Percentiles rank a stretch among this genome's conserved stretches.
Evolutionary conservation across 2,113 vertebrate species (phyloP).

Genomic region (Oreotrochilus melanogaster): DNA sequence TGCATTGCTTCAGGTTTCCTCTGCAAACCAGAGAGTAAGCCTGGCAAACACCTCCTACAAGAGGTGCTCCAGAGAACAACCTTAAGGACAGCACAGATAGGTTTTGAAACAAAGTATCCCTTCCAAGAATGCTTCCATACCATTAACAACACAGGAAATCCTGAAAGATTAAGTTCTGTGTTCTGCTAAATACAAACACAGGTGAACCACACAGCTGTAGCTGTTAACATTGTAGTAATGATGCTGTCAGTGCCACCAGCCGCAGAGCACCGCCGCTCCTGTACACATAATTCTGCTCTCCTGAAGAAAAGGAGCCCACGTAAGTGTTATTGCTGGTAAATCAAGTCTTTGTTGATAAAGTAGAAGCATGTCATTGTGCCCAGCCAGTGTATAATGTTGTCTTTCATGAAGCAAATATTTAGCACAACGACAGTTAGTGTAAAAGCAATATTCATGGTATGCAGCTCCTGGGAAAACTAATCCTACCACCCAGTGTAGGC

Average conservation of each 20-base stretch:
- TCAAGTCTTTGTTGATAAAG: constrained; percentile 57
- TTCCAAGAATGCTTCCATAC: not conserved
- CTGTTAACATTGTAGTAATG: not conserved
- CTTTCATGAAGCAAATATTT: constrained; percentile 35
- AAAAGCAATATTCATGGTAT: constrained; percentile 15
- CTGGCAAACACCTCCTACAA: not conserved
- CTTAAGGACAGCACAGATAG: not conserved
- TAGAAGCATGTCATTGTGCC: constrained; percentile 38
- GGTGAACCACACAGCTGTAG: not conserved
- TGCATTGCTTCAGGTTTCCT: not conserved
- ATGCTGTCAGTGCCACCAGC: not conserved
- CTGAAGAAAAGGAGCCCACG: constrained; percentile 1
- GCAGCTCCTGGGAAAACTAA: constrained; percentile 6
- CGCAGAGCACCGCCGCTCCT: not conserved
- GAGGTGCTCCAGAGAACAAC: not conserved
- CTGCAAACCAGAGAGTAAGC: not conserved
- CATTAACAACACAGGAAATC: constrained; percentile 28
- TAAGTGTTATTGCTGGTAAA: constrained; percentile 37
- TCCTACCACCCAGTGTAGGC: not conserved
- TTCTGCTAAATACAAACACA: constrained; percentile 11
- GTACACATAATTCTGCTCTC: not conserved
- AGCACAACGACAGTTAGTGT: not conserved
- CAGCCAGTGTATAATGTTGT: constrained; percentile 57
- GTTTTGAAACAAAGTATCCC: not conserved
- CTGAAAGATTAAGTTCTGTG: constrained; percentile 1